These are phyloP conservation scores for Rhinogobius similis DNA, from an alignment of 2,113 vertebrate species.

Conservation along the genomic window DNA sequence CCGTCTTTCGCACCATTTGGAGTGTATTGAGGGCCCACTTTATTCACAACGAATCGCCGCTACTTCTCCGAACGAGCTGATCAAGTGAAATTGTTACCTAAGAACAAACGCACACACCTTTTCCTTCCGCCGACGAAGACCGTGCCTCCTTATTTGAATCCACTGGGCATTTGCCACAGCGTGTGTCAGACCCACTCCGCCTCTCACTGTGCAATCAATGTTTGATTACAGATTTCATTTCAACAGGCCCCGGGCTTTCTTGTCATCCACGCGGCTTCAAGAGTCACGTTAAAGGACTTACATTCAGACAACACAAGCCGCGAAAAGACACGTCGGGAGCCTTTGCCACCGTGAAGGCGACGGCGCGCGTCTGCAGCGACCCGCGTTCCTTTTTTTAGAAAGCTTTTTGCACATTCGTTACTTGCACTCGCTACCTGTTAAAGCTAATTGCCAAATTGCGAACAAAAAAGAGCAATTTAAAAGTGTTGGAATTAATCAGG, in stretches of 20 bases:
- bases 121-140: background rate
- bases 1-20: background rate
- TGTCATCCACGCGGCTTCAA: background rate
- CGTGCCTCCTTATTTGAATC: background rate
- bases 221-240: constrained; percentile 26
- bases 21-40: background rate
- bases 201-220: constrained; percentile 4
- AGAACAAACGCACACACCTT: background rate
- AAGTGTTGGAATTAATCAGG: background rate
- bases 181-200: background rate
- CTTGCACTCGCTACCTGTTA: background rate
- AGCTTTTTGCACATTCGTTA: background rate
- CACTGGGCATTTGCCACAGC: background rate
- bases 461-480: background rate
- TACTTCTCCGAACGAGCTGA: background rate
- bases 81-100: background rate
- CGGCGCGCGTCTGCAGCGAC: background rate
- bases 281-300: background rate
- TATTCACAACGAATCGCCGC: background rate
- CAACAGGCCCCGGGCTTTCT: constrained; percentile 9
- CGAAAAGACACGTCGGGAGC: background rate
- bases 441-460: background rate
- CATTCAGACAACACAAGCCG: background rate
- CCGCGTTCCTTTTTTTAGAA: background rate
- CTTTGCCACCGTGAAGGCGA: background rate